Percentiles rank a stretch among this genome's conserved stretches.
phyloP scores from a whole-genome alignment of 1,140 invertebrate genomes.

The Calosoma granatense region DNA sequence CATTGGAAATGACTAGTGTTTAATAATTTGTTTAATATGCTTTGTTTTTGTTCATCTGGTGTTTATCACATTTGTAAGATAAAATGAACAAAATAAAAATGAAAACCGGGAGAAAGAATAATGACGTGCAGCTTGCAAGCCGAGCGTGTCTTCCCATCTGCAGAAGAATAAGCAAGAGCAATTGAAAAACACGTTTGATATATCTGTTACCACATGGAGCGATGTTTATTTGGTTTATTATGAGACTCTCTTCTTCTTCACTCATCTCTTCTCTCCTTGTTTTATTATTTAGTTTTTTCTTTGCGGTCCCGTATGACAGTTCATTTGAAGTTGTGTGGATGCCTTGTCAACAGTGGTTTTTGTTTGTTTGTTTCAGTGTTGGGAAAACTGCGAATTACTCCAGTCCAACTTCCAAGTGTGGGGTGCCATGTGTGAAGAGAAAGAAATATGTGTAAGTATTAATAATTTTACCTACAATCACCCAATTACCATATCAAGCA shows the following conservation, averaged over 20 bases:
- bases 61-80: no score
- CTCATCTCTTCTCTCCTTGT: neutral
- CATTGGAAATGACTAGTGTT: no score
- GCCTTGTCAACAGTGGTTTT: neutral
- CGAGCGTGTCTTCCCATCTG: neutral
- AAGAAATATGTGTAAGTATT: slow-evolving; percentile 58
- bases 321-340: slow-evolving; percentile 9
- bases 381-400: slow-evolving; percentile 65
- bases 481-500: no score
- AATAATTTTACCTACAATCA: no score
- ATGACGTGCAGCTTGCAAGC: no score
- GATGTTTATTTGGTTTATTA: neutral
- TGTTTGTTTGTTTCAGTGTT: slow-evolving; percentile 58
- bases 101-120: no score
- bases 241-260: neutral
- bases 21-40: no score
- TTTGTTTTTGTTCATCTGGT: no score
- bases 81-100: no score
- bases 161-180: neutral
- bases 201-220: neutral
- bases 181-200: neutral
- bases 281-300: neutral
- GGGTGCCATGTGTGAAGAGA: slow-evolving; percentile 57
- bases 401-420: slow-evolving; percentile 63
- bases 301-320: neutral